Evolutionary conservation across 2,797 vertebrate species (phyloP).

Genomic region (Syndactyla subalaris): DNA sequence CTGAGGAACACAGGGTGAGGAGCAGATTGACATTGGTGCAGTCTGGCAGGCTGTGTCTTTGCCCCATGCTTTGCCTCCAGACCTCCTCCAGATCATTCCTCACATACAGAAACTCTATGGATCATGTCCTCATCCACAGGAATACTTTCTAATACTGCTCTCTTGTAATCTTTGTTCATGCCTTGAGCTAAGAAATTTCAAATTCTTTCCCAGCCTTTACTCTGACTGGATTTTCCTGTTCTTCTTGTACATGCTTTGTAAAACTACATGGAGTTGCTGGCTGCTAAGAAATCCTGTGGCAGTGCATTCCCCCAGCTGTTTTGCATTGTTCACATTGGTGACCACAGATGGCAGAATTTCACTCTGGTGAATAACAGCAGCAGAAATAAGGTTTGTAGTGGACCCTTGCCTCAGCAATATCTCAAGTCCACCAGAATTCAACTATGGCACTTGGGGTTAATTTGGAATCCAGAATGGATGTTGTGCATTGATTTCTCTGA

Average conservation of each 20-base stretch:
- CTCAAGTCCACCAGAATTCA: neutral
- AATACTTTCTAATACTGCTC: neutral
- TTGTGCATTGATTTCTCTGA: neutral
- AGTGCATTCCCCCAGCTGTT: neutral
- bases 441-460: neutral
- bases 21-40: neutral
- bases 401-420: neutral
- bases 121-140: neutral
- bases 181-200: conserved; percentile 40
- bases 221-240: conserved; percentile 25
- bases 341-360: neutral
- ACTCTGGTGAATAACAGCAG: neutral
- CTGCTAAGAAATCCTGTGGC: neutral
- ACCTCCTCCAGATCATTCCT: neutral
- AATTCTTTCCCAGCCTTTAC: neutral
- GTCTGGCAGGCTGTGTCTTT: neutral
- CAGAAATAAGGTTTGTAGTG: neutral
- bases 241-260: neutral
- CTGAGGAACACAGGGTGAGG: neutral
- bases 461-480: neutral
- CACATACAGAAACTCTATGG: neutral
- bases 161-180: neutral
- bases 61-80: neutral
- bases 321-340: neutral
- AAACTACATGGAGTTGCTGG: neutral